A percentile compares a stretch with the other conserved stretches of the same genome.
These are phyloP conservation scores for Ophraella communa DNA, from an alignment of 2,888 invertebrate species.

Conservation along the genomic window DNA sequence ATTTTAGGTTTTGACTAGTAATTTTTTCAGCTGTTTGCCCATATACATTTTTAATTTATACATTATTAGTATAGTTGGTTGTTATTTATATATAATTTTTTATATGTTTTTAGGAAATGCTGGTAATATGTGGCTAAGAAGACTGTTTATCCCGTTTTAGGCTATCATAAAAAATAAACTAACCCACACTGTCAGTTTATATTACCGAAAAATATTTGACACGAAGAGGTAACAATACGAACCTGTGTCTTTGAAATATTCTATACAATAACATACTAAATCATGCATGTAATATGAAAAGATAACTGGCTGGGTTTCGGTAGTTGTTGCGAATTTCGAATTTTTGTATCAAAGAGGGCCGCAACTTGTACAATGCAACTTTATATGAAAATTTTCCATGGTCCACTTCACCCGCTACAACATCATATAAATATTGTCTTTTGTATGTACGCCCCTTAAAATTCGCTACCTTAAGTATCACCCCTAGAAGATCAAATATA, in stretches of 20 bases:
- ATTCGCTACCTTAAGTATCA: conserved; percentile 1
- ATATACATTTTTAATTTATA: too few relatives aligned
- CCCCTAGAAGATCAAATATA: background rate
- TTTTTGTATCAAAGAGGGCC: conserved; percentile 48
- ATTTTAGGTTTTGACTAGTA: background rate
- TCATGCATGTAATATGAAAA: conserved; percentile 54
- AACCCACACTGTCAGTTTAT: conserved; percentile 12
- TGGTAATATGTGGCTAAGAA: background rate
- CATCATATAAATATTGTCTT: conserved; percentile 55
- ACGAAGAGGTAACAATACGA: conserved; percentile 33
- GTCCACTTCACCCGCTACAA: conserved; percentile 56
- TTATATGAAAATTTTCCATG: conserved; percentile 58
- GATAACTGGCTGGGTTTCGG: conserved; percentile 48
- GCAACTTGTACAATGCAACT: conserved; percentile 54
- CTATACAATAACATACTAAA: conserved; percentile 51
- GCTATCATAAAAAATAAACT: background rate
- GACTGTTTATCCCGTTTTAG: background rate
- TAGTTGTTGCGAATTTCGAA: conserved; percentile 50
- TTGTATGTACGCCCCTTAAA: conserved; percentile 43
- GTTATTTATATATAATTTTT: too few relatives aligned
- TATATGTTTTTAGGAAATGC: too few relatives aligned
- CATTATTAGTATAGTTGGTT: too few relatives aligned
- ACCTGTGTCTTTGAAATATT: conserved; percentile 48
- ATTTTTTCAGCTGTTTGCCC: too few relatives aligned
- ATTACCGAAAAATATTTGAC: conserved; percentile 25